These are phyloP conservation scores for Kryphioiulus occultus DNA, from an alignment of 2,888 invertebrate genomes.

Conservation along the genomic window DNA sequence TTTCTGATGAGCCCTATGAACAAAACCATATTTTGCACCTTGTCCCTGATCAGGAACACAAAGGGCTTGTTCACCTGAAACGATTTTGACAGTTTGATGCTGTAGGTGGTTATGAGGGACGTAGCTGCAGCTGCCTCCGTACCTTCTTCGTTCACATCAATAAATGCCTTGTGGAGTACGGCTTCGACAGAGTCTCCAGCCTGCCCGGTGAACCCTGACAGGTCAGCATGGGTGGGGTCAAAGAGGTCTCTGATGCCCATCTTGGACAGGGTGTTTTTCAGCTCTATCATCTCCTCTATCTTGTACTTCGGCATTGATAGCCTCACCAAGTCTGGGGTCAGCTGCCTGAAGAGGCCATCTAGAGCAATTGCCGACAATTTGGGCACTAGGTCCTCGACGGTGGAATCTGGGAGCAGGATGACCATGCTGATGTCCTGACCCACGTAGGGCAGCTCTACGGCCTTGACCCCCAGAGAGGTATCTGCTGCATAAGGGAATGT, in stretches of 20 bases:
- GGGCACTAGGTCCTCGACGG: constrained; percentile 30
- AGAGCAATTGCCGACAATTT: constrained; percentile 20
- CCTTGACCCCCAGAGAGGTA: constrained; percentile 33
- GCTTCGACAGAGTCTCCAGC: constrained; percentile 70
- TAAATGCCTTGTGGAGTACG: constrained; percentile 82
- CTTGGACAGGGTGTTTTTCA: constrained; percentile 43
- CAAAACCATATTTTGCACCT: constrained; percentile 53
- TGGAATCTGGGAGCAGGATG: constrained; percentile 47
- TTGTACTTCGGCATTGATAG: constrained; percentile 52
- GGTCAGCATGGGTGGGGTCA: constrained; percentile 44
- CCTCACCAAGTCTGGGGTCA: constrained; percentile 42
- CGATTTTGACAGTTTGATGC: constrained; percentile 6
- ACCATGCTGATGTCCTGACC: constrained; percentile 59
- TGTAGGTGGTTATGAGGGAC: constrained; percentile 59
- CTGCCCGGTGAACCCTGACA: constrained; percentile 52
- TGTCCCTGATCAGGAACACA: constrained; percentile 56
- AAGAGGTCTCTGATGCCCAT: constrained; percentile 52
- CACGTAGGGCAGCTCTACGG: constrained; percentile 51
- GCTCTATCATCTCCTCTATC: constrained; percentile 49
- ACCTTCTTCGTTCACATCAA: constrained; percentile 87
- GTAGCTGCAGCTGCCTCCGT: constrained; percentile 84
- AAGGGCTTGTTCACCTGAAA: constrained; percentile 56
- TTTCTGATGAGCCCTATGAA: constrained; percentile 55
- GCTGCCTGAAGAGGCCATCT: neutral
- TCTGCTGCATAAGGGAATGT: constrained; percentile 37